phyloP scores from a whole-genome alignment of 2,888 invertebrate genomes.

The Melinaea marsaeus region DNA sequence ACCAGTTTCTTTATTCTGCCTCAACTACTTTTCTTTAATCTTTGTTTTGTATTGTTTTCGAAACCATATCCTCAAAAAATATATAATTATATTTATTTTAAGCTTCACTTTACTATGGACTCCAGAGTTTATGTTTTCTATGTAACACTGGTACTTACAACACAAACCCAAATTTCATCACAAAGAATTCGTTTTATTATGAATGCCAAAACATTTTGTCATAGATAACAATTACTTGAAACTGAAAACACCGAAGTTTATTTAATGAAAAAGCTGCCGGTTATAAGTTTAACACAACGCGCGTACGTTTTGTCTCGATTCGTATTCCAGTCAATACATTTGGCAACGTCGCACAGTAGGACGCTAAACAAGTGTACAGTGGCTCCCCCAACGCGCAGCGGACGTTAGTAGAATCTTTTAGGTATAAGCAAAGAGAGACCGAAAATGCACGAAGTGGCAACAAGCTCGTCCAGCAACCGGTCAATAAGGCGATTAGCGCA shows the following conservation, averaged over 20 bases:
- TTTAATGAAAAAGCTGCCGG: constrained; percentile 64
- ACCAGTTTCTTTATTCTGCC: constrained; percentile 69
- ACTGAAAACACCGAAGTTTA: constrained; percentile 51
- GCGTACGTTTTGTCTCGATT: constrained; percentile 75
- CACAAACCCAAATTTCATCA: constrained; percentile 53
- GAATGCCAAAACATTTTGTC: constrained; percentile 46
- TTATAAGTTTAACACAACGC: constrained; percentile 70
- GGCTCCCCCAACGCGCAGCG: constrained; percentile 78
- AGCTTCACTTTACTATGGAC: constrained; percentile 20
- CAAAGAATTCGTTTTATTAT: constrained; percentile 59
- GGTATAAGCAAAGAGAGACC: constrained; percentile 60
- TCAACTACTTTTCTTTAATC: constrained; percentile 48
- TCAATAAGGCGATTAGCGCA: constrained; percentile 77
- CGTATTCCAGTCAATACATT: constrained; percentile 73
- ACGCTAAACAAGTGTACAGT: constrained; percentile 75
- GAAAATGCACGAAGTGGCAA: constrained; percentile 72
- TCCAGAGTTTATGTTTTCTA: constrained; percentile 30
- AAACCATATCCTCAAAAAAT: constrained; percentile 55
- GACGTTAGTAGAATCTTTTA: constrained; percentile 60
- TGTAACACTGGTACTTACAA: constrained; percentile 43
- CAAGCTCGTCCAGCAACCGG: constrained; percentile 74
- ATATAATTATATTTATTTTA: constrained; percentile 18
- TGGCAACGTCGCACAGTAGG: constrained; percentile 77
- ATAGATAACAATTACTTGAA: constrained; percentile 35
- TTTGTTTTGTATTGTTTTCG: constrained; percentile 45